Conservation (phyloP, 1,140 invertebrate genomes). For the Drosophila paulistorum region DNA sequence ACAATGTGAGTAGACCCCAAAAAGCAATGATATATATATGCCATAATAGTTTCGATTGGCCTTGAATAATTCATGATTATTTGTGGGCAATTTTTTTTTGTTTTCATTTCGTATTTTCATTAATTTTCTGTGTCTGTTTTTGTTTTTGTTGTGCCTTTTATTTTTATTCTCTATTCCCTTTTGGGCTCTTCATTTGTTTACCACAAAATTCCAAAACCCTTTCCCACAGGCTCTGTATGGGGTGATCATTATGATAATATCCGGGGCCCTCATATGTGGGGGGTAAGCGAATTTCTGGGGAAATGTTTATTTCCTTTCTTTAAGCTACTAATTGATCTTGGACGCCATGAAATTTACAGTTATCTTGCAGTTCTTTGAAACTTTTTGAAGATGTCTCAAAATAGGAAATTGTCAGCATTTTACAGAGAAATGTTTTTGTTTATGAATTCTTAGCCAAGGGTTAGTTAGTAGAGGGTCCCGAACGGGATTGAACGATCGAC, state of each 20-base stretch:
- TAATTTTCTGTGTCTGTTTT: slow-evolving; percentile 55
- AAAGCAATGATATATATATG: slow-evolving; percentile 23
- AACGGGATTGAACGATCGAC: no score
- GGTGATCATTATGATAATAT: background rate
- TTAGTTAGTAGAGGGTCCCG: no score
- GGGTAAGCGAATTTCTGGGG: background rate
- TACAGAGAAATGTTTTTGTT: no score
- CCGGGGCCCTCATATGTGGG: background rate
- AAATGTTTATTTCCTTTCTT: background rate
- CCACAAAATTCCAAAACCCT: slow-evolving; percentile 43
- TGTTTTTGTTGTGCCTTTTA: slow-evolving; percentile 26
- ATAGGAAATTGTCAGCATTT: background rate
- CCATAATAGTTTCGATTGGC: slow-evolving; percentile 63
- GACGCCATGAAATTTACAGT: background rate
- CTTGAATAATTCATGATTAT: slow-evolving; percentile 81
- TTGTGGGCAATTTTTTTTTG: slow-evolving; percentile 47
- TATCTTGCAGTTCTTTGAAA: background rate
- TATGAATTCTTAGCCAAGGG: no score
- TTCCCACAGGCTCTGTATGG: background rate
- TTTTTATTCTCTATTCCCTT: slow-evolving; percentile 46
- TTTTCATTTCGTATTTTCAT: slow-evolving; percentile 63
- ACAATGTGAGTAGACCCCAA: slow-evolving; percentile 8
- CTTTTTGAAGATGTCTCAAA: background rate
- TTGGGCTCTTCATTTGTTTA: slow-evolving; percentile 68
- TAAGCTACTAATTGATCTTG: background rate